Conservation (phyloP, 1,140 invertebrate species). For the Archegozetes longisetosus region DNA sequence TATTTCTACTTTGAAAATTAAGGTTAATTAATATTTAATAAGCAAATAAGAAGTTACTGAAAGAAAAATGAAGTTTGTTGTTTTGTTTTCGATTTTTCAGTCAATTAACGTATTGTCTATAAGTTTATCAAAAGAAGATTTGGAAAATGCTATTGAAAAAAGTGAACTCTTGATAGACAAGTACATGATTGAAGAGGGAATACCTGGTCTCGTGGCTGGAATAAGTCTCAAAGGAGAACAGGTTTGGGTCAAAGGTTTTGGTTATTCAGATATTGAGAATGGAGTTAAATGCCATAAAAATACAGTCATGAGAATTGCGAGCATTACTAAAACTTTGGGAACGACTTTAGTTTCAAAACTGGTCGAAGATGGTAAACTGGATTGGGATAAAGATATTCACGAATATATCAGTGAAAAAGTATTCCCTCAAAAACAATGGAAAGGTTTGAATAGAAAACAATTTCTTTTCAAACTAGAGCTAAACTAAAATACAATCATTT, state of each 20-base stretch:
- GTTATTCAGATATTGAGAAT: constrained; percentile 4
- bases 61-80: no score
- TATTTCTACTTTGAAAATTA: no score
- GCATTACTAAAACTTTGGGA: constrained; percentile 2
- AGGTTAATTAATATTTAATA: no score
- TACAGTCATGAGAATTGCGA: neutral
- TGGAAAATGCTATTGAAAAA: neutral
- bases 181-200: neutral
- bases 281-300: neutral
- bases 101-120: no score
- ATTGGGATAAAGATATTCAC: neutral
- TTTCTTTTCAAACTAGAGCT: no score
- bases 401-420: neutral
- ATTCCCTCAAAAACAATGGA: constrained; percentile 2
- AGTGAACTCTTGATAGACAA: neutral
- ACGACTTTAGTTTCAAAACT: neutral
- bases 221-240: neutral
- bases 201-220: neutral
- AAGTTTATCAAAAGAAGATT: no score
- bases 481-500: neutral
- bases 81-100: no score
- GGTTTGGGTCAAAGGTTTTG: neutral
- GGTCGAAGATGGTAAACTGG: constrained; percentile 1
- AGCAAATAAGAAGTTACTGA: no score
- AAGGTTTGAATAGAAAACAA: no score